Evolutionary conservation across 1,140 invertebrate genomes (phyloP), one percentile per base, ranked within the genome.

Genomic region (Asobara japonica): DNA sequence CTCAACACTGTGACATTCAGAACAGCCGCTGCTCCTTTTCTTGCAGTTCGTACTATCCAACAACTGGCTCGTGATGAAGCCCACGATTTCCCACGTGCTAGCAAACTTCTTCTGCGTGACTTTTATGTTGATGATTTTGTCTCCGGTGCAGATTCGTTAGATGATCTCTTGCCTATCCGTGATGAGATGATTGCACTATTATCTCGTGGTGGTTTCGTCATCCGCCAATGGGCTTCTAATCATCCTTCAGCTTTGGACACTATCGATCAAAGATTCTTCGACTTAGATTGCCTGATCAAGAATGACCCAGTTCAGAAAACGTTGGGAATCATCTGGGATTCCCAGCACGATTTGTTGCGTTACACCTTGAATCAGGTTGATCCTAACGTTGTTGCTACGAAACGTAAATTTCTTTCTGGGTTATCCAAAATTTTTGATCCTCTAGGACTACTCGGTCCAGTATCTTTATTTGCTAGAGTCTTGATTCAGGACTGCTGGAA

Each of bases 121-220:
- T 78, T 85, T 16, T 87, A 87, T 65, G 84, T 88, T 13, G 88
- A 89, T 73, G 85, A 88, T 74, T 62, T 84, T 6, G 36, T 88
- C 13, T 82, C 80, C 16, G 85, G 88, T 8, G 73, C 65, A n/a
- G 65, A 79, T 30, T 78, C 74, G 4, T 38, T 83, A 41, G 75
- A 84, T 64, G 75, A 84, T 67, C 80, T 82, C 27, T 8, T 76
- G 0, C 13, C 30, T 1, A 62, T 84, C 20, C 68, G 79, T 71
- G 31, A 72, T 22, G 71, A 78, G 20, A 11, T 84, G 22, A 75
- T 76, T n/a, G 48, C 75, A 36, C 25, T 82, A 30, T 56, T 80
- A 11, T 36, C 51, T 38, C 27, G 62, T 22, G 83, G 82, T n/a
- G 76, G 76, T 11, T 83, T 84, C 66, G 13, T 56, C 18, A 65